Evolutionary conservation across 2,888 invertebrate genomes (phyloP).

Genomic region (Eupithecia subfuscata): DNA sequence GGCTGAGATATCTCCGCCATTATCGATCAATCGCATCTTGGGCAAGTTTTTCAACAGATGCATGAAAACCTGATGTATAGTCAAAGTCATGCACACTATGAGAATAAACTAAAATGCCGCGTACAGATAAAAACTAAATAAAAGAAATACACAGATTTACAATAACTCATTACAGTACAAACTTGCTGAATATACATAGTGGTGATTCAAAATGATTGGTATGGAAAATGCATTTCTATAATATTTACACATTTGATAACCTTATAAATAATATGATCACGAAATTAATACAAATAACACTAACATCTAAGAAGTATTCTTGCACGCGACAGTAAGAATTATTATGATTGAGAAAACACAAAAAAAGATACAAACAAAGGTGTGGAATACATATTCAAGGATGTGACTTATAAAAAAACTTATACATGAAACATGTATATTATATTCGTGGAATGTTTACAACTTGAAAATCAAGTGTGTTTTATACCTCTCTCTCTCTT

Average conservation of each 20-base stretch:
- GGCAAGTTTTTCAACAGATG: slow-evolving; percentile 5
- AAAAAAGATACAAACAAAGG: slow-evolving; percentile 16
- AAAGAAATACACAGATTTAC: slow-evolving; percentile 33
- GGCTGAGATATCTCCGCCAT: not conserved
- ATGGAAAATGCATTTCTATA: slow-evolving; percentile 54
- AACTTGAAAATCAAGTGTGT: slow-evolving; percentile 18
- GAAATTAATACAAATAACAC: slow-evolving; percentile 48
- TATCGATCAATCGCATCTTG: not conserved
- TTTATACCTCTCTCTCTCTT: not conserved
- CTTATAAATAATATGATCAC: slow-evolving; percentile 37
- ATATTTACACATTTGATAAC: slow-evolving; percentile 48
- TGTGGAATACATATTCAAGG: slow-evolving; percentile 27
- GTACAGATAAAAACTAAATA: slow-evolving; percentile 25
- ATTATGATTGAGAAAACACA: slow-evolving; percentile 29
- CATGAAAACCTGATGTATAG: slow-evolving; percentile 7
- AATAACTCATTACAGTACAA: slow-evolving; percentile 47
- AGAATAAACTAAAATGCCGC: slow-evolving; percentile 20
- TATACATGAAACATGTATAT: slow-evolving; percentile 31
- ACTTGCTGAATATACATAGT: slow-evolving; percentile 39
- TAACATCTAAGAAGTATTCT: slow-evolving; percentile 27
- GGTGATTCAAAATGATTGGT: slow-evolving; percentile 57
- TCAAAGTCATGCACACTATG: slow-evolving; percentile 11
- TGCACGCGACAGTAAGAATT: slow-evolving; percentile 24
- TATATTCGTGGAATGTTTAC: slow-evolving; percentile 39
- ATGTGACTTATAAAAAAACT: slow-evolving; percentile 18